Conservation (phyloP, 1,140 invertebrate species). For the Sarcophaga peregrina region DNA sequence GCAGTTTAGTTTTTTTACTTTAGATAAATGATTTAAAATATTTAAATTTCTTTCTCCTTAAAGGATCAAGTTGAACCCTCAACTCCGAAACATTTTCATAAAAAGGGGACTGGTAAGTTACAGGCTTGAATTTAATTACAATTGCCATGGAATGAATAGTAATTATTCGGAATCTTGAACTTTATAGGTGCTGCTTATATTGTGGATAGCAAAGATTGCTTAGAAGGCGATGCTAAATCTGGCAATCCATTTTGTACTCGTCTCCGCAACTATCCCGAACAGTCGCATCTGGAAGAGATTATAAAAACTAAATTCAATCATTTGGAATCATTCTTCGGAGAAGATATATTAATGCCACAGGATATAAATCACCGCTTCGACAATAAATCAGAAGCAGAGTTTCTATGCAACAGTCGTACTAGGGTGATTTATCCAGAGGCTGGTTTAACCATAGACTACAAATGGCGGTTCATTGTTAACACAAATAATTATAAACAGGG, state of each 20-base stretch:
- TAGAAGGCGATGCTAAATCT: conserved; percentile 22
- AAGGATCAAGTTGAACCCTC: too few species aligned
- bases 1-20: too few species aligned
- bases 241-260: conserved; percentile 57
- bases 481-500: conserved; percentile 58
- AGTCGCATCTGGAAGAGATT: conserved; percentile 51
- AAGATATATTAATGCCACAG: conserved; percentile 48
- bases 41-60: too few species aligned
- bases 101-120: too few species aligned
- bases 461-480: conserved; percentile 62
- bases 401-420: conserved; percentile 51
- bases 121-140: too few species aligned
- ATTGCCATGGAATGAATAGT: too few species aligned
- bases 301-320: conserved; percentile 49
- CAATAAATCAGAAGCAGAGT: conserved; percentile 47
- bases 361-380: conserved; percentile 53
- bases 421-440: conserved; percentile 53
- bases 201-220: not conserved
- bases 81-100: too few species aligned
- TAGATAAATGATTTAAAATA: too few species aligned
- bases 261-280: conserved; percentile 57
- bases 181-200: not conserved
- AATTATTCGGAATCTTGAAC: too few species aligned
- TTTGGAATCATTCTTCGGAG: conserved; percentile 51
- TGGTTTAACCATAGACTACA: conserved; percentile 47